Evolutionary conservation across 2,797 vertebrate species (phyloP).

Genomic region (Leucoraja ocellata): DNA sequence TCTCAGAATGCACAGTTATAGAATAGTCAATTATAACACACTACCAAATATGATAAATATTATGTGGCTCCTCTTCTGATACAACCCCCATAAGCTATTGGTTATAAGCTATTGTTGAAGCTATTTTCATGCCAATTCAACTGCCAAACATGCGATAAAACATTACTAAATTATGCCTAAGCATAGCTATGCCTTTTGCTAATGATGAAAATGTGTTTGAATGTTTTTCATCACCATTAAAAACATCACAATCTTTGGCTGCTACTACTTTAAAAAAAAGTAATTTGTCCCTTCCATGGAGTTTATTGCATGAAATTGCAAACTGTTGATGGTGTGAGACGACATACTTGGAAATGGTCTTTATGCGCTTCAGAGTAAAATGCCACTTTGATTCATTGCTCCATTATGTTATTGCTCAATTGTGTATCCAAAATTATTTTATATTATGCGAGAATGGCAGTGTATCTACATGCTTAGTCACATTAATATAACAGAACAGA

Average conservation of each 20-base stretch:
- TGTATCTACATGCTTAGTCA: not conserved
- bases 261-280: not conserved
- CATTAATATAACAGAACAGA: not conserved
- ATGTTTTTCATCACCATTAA: not conserved
- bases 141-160: not conserved
- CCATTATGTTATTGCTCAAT: not conserved
- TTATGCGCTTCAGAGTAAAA: not conserved
- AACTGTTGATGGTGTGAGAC: not conserved
- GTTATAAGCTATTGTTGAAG: not conserved
- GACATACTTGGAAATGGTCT: not conserved
- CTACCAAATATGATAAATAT: not conserved
- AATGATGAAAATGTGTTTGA: not conserved
- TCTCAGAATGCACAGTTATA: not conserved
- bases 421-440: not conserved
- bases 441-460: not conserved
- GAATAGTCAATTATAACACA: not conserved
- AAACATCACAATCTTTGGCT: not conserved
- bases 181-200: not conserved
- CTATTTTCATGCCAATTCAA: not conserved
- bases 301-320: not conserved
- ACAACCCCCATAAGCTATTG: not conserved
- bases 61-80: not conserved
- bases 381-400: not conserved
- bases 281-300: not conserved
- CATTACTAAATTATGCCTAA: not conserved